Base-by-base conservation (phyloP, 2,113 vertebrate genomes). In the Conger conger region DNA sequence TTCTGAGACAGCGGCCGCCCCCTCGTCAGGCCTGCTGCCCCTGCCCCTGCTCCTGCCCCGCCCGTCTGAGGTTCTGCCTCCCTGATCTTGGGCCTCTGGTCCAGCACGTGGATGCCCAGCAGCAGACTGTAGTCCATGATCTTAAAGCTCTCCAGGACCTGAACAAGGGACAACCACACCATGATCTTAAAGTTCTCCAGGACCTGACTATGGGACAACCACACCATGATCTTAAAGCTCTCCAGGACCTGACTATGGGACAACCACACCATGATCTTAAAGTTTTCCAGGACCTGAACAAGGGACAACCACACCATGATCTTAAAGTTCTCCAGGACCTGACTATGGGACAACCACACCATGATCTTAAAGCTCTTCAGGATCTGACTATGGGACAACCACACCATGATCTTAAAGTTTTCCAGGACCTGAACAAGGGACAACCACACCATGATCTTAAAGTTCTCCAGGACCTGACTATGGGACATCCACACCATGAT, bases 231-330 rank as follows among this genome's bases (percentile, higher is more conserved):
- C n/a, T n/a, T n/a, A n/a, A n/a, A n/a, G n/a, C n/a, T n/a, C n/a
- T n/a, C n/a, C n/a, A n/a, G n/a, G n/a, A n/a, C n/a, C n/a, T n/a
- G n/a, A n/a, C n/a, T n/a, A n/a, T n/a, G n/a, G n/a, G n/a, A n/a
- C n/a, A n/a, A n/a, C n/a, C n/a, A n/a, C n/a, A n/a, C 98, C 98
- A 99, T 99, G 89, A 99, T 99, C 93, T 99, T 99, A 92, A 99
- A 99, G 88, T 98, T 99, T 93, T 99, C 98, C 82, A 99, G 92
- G 17, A 99, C 98, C 98, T 99, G 88, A 23, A 0, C 33, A 68
- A 77, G 82, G 77, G 3, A 77, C 1, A 85, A 63, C 54, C 0
- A 27, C 20, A n/a, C 30, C 79, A 53, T 53, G 50, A 53, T 1
- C 50, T 7, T 23, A 27, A 6, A 73, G 63, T 23, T 73, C 63